These are phyloP conservation scores for Diachasmimorpha longicaudata DNA, from an alignment of 1,140 invertebrate species.

Conservation along the genomic window DNA sequence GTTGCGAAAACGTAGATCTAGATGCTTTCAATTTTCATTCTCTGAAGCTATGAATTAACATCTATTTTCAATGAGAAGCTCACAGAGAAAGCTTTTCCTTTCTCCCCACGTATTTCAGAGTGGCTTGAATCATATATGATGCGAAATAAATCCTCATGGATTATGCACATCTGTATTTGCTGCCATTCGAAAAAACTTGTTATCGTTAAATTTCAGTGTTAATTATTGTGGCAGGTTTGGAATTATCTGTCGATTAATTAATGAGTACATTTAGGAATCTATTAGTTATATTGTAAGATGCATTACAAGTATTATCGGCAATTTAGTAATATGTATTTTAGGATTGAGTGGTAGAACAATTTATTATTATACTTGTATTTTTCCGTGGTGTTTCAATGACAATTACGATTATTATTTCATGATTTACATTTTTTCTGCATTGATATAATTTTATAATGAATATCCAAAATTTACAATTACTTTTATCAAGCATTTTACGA, in stretches of 20 bases:
- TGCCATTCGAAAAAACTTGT: slow-evolving; percentile 1
- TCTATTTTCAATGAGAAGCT: slow-evolving; percentile 8
- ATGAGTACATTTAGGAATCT: neutral
- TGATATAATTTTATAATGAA: too few relatives aligned
- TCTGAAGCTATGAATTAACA: neutral
- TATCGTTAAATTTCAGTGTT: slow-evolving; percentile 16
- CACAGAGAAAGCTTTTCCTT: neutral
- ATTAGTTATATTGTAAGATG: neutral
- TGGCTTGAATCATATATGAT: slow-evolving; percentile 14
- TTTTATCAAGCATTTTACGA: too few relatives aligned
- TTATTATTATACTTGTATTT: neutral
- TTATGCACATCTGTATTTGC: neutral
- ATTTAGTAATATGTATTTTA: slow-evolving; percentile 7
- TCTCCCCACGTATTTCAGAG: neutral
- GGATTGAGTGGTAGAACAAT: neutral
- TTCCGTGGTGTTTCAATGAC: neutral
- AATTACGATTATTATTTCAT: neutral
- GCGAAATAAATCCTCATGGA: neutral
- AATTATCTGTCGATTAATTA: neutral
- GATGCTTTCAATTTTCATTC: slow-evolving; percentile 19
- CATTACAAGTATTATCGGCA: slow-evolving; percentile 16
- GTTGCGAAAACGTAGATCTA: slow-evolving; percentile 23
- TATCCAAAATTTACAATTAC: too few relatives aligned
- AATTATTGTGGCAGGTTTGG: slow-evolving; percentile 17
- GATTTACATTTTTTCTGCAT: neutral